phyloP scores from a whole-genome alignment of 2,113 vertebrate genomes.

The Anser cygnoides region DNA sequence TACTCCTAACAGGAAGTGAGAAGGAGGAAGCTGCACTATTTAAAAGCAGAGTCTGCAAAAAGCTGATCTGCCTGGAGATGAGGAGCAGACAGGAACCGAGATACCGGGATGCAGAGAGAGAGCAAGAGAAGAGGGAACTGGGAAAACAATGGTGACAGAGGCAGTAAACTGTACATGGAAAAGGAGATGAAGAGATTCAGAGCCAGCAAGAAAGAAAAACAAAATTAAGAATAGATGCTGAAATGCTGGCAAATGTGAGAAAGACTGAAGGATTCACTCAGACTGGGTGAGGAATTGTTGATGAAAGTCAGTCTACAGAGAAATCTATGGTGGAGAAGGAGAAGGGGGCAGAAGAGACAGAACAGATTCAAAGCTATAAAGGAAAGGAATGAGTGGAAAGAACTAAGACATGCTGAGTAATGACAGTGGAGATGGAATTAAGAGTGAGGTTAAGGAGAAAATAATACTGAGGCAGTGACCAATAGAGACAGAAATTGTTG shows the following conservation, averaged over 20 bases:
- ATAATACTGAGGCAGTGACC: neutral
- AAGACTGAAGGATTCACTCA: neutral
- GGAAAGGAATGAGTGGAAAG: neutral
- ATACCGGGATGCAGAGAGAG: neutral
- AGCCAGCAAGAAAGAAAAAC: neutral
- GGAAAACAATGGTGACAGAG: neutral
- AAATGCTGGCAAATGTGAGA: neutral
- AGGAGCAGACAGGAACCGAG: constrained; percentile 15
- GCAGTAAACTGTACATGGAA: neutral
- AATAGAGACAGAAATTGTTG: neutral
- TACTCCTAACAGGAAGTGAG: constrained; percentile 65
- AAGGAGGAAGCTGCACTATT: constrained; percentile 61
- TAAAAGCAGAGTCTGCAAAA: constrained; percentile 58
- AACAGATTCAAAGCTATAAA: neutral
- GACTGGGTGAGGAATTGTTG: neutral
- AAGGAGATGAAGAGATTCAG: neutral
- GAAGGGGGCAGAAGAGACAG: neutral
- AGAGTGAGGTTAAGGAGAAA: neutral
- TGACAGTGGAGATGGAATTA: neutral
- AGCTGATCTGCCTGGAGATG: constrained; percentile 52
- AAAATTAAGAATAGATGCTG: neutral
- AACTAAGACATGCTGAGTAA: neutral
- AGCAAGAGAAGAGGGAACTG: neutral
- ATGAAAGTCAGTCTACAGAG: neutral
- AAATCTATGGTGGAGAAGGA: neutral